Percentiles rank a stretch among this genome's conserved stretches.
Evolutionary conservation across 2,797 vertebrate species (phyloP).

Genomic region (Taeniopygia guttata): DNA sequence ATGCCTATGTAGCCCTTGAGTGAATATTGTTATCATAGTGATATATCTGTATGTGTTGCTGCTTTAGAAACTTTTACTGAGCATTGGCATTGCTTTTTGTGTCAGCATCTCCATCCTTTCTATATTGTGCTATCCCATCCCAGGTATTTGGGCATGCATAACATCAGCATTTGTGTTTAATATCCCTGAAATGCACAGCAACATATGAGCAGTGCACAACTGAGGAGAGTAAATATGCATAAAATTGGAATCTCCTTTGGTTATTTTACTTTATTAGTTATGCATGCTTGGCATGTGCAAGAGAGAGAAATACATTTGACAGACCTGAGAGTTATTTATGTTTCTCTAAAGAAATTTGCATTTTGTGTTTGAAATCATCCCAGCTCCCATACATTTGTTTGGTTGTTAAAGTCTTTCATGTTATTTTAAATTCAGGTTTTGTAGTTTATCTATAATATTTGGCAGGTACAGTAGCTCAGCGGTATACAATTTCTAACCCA

Average conservation of each 20-base stretch:
- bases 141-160: background rate
- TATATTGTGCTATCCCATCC: background rate
- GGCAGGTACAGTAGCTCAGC: constrained; percentile 45
- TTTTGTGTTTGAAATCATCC: background rate
- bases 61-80: background rate
- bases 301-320: constrained; percentile 9
- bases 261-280: constrained; percentile 45
- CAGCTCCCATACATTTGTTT: background rate
- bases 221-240: constrained; percentile 35
- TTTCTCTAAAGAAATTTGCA: constrained; percentile 33
- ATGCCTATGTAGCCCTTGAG: background rate
- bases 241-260: constrained; percentile 38
- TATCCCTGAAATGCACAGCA: constrained; percentile 17
- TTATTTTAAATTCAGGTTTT: constrained; percentile 27
- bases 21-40: background rate
- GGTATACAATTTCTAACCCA: constrained; percentile 46
- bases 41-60: background rate
- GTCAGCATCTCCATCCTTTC: background rate
- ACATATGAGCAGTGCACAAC: background rate
- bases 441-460: constrained; percentile 31
- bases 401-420: constrained; percentile 16
- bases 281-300: constrained; percentile 6
- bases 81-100: background rate
- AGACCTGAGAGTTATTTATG: constrained; percentile 18
- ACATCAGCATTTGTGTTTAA: constrained; percentile 22